These are phyloP conservation scores for Lumbricus terrestris DNA, from an alignment of 2,888 invertebrate species.

Conservation along the genomic window DNA sequence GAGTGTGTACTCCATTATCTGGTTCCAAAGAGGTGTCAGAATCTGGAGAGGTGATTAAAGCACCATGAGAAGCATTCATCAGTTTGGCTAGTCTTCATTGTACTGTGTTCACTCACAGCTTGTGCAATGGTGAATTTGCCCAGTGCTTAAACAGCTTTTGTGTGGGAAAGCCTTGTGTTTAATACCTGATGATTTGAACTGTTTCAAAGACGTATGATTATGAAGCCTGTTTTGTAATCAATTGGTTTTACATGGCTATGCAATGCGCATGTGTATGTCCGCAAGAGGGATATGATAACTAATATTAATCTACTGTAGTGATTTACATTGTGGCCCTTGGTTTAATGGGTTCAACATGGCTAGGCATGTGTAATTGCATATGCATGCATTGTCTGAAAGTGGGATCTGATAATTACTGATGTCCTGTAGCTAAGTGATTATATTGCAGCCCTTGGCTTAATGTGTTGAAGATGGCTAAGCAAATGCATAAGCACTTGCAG, in stretches of 20 bases:
- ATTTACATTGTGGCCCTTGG: too few relatives aligned
- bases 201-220: background rate
- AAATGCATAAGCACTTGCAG: too few relatives aligned
- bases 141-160: background rate
- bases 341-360: too few relatives aligned
- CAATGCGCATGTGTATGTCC: too few relatives aligned
- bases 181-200: background rate
- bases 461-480: too few relatives aligned
- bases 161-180: background rate
- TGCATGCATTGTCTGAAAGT: too few relatives aligned
- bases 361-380: too few relatives aligned
- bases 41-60: background rate
- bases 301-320: too few relatives aligned
- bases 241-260: background rate
- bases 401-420: too few relatives aligned
- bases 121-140: background rate
- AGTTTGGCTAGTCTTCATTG: background rate
- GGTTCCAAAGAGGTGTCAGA: background rate
- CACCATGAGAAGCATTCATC: background rate
- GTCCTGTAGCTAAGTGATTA: too few relatives aligned
- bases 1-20: background rate
- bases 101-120: background rate
- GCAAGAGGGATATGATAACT: too few relatives aligned
- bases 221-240: background rate
- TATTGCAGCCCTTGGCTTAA: too few relatives aligned